Evolutionary conservation across 1,140 invertebrate species (phyloP).

Genomic region (Aphelenchoides fujianensis): DNA sequence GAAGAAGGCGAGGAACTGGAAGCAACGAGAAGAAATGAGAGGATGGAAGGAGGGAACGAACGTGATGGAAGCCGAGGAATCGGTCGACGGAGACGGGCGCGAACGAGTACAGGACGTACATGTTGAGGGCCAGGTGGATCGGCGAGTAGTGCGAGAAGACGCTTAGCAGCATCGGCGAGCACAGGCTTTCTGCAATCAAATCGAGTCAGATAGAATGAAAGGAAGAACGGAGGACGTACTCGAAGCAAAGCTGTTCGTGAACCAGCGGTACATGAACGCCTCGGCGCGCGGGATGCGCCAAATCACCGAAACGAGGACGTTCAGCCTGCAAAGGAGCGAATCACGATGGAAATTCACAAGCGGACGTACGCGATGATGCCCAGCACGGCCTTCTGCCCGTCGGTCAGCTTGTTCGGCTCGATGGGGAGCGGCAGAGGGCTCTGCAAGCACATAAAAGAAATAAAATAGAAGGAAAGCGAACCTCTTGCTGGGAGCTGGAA

Average conservation of each 20-base stretch:
- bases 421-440: slow-evolving; percentile 31
- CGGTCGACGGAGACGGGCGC: slow-evolving; percentile 68
- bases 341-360: slow-evolving; percentile 39
- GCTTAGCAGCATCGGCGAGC: slow-evolving; percentile 82
- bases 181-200: slow-evolving; percentile 70
- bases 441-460: too few relatives aligned
- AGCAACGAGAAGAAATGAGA: background rate
- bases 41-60: slow-evolving; percentile 19
- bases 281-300: slow-evolving; percentile 77
- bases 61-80: slow-evolving; percentile 74
- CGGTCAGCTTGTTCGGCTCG: slow-evolving; percentile 64
- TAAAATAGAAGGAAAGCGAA: too few relatives aligned
- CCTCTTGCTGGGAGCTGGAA: too few relatives aligned
- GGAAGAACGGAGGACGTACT: too few relatives aligned
- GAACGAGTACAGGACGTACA: slow-evolving; percentile 90
- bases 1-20: slow-evolving; percentile 84
- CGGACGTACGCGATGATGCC: slow-evolving; percentile 70
- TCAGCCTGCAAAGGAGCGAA: slow-evolving; percentile 63
- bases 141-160: slow-evolving; percentile 86
- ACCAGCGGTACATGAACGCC: slow-evolving; percentile 77
- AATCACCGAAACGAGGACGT: slow-evolving; percentile 75
- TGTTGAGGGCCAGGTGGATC: slow-evolving; percentile 83
- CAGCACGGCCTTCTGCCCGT: slow-evolving; percentile 76
- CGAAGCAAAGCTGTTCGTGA: slow-evolving; percentile 76
- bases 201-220: too few relatives aligned